Conservation (phyloP, 1,140 invertebrate species). For the Hycleus phaleratus region DNA sequence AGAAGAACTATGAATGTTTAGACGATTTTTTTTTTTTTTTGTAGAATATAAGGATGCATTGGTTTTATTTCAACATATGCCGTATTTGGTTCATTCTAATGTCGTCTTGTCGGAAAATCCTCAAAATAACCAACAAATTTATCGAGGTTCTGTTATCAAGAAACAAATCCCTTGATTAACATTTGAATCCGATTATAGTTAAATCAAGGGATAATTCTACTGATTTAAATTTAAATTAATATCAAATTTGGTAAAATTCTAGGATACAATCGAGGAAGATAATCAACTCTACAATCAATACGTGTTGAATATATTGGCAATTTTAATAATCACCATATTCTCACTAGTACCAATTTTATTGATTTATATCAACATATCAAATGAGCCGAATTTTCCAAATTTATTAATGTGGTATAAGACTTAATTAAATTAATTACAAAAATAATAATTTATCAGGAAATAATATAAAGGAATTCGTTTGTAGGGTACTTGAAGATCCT, state of each 20-base stretch:
- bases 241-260: not conserved
- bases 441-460: not conserved
- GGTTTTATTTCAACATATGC: slow-evolving; percentile 33
- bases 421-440: not conserved
- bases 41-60: slow-evolving; percentile 35
- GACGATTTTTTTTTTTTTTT: not conserved
- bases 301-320: slow-evolving; percentile 15
- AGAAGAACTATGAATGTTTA: no score
- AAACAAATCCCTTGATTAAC: not conserved
- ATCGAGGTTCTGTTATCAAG: slow-evolving; percentile 12
- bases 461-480: slow-evolving; percentile 10
- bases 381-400: slow-evolving; percentile 29
- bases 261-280: slow-evolving; percentile 6
- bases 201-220: no score
- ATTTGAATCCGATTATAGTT: no score
- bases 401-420: slow-evolving; percentile 33
- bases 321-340: slow-evolving; percentile 15
- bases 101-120: slow-evolving; percentile 21
- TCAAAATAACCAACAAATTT: slow-evolving; percentile 13
- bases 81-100: slow-evolving; percentile 35
- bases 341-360: slow-evolving; percentile 22
- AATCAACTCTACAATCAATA: slow-evolving; percentile 20
- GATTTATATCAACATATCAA: slow-evolving; percentile 17
- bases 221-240: not conserved
- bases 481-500: slow-evolving; percentile 34